These are phyloP conservation scores for Thomomys bottae DNA, from an alignment of 2,113 vertebrate genomes.

Conservation along the genomic window DNA sequence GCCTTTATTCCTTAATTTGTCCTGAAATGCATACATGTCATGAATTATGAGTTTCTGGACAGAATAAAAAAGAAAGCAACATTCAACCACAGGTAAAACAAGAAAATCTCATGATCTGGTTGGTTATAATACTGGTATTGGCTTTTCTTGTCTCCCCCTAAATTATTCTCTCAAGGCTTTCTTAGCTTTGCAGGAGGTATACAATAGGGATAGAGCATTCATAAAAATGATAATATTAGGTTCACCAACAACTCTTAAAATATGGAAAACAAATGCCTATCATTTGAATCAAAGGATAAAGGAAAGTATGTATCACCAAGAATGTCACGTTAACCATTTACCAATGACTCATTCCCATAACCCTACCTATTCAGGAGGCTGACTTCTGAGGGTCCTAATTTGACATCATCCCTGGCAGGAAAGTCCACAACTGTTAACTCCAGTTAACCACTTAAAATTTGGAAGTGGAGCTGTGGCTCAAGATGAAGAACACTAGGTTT, in stretches of 20 bases:
- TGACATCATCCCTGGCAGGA: too few relatives aligned
- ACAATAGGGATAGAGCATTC: not conserved
- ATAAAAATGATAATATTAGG: conserved; percentile 12
- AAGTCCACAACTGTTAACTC: too few relatives aligned
- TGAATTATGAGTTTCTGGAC: conserved; percentile 54
- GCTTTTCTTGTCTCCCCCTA: not conserved
- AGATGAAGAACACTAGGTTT: too few relatives aligned
- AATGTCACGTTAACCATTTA: too few relatives aligned
- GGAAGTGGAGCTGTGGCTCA: too few relatives aligned
- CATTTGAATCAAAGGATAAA: not conserved
- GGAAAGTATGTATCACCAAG: not conserved
- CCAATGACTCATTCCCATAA: too few relatives aligned
- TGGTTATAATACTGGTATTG: not conserved
- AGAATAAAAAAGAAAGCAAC: not conserved
- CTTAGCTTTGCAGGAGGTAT: not conserved
- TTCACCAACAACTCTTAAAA: conserved; percentile 17
- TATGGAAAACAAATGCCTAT: conserved; percentile 1
- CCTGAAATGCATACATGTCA: conserved; percentile 51
- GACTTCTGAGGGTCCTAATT: too few relatives aligned
- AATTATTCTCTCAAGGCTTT: not conserved
- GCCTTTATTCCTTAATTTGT: conserved; percentile 69
- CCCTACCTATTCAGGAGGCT: too few relatives aligned
- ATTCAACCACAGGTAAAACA: conserved; percentile 7
- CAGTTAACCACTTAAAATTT: too few relatives aligned
- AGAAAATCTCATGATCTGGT: not conserved